Evolutionary conservation across 1,140 invertebrate genomes (phyloP).

Genomic region (Triops cancriformis): DNA sequence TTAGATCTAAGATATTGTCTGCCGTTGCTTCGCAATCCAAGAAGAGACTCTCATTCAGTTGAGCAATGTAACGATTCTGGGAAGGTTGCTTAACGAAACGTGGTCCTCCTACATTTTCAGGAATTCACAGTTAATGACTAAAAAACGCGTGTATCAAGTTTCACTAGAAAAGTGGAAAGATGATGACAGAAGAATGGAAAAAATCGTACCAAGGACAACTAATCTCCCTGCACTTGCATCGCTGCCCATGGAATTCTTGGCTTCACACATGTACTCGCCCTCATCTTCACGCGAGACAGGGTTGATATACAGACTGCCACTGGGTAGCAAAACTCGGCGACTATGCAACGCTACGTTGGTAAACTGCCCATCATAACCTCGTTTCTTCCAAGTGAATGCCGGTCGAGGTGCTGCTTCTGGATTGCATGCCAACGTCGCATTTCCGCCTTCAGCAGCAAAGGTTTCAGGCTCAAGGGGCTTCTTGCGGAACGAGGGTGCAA

Average conservation of each 20-base stretch:
- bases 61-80: constrained; percentile 52
- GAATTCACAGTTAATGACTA: too few relatives aligned
- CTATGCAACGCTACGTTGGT: constrained; percentile 60
- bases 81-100: constrained; percentile 55
- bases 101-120: constrained; percentile 50
- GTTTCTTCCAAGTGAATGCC: constrained; percentile 82
- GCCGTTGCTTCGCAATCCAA: constrained; percentile 69
- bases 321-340: constrained; percentile 65
- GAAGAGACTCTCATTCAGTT: constrained; percentile 59
- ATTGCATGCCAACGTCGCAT: constrained; percentile 82
- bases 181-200: not conserved
- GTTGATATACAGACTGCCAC: constrained; percentile 74
- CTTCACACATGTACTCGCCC: constrained; percentile 79
- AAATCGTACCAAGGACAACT: constrained; percentile 62
- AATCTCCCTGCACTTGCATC: constrained; percentile 71
- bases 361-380: constrained; percentile 50
- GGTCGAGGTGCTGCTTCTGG: constrained; percentile 90
- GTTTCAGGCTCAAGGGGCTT: constrained; percentile 75
- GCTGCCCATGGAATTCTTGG: constrained; percentile 61
- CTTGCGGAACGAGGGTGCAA: constrained; percentile 79
- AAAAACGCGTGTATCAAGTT: too few relatives aligned
- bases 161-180: constrained; percentile 30
- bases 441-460: constrained; percentile 80
- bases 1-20: constrained; percentile 73
- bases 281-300: constrained; percentile 78